Evolutionary conservation across 2,113 vertebrate genomes (phyloP).

Genomic region (Mormyrus iriodes): DNA sequence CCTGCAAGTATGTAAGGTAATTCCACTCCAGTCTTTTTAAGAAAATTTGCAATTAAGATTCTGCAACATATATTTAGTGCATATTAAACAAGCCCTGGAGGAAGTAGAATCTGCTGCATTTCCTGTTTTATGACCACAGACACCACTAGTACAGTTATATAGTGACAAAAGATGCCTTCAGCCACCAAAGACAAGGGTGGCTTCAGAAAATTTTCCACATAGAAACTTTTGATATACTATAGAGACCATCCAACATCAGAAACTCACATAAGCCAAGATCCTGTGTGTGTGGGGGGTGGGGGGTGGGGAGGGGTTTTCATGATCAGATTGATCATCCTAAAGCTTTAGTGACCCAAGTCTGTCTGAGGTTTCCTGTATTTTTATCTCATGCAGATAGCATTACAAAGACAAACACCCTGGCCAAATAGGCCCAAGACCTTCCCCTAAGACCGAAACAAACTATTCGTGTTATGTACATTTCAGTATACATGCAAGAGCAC

Average conservation of each 20-base stretch:
- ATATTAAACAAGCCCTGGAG: background rate
- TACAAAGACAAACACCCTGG: background rate
- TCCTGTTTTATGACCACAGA: conserved; percentile 7
- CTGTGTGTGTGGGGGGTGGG: too few species aligned
- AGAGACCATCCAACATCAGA: background rate
- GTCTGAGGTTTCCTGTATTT: background rate
- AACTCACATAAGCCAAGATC: background rate
- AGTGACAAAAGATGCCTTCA: background rate
- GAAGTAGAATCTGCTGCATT: background rate
- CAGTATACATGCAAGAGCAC: background rate
- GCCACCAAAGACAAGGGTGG: background rate
- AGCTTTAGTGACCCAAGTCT: background rate
- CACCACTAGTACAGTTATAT: background rate
- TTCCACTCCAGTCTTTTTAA: background rate
- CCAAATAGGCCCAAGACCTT: background rate
- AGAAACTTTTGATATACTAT: background rate
- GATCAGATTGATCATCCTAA: background rate
- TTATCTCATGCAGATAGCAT: background rate
- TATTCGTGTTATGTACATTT: background rate
- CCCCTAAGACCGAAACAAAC: background rate
- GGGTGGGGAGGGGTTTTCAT: background rate
- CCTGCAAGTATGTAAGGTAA: background rate
- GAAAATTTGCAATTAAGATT: background rate
- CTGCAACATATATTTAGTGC: background rate
- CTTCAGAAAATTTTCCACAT: background rate